Percentiles rank a stretch among this genome's conserved stretches.
Evolutionary conservation across 2,797 vertebrate genomes (phyloP).

Genomic region (Sebastes matsubarae): DNA sequence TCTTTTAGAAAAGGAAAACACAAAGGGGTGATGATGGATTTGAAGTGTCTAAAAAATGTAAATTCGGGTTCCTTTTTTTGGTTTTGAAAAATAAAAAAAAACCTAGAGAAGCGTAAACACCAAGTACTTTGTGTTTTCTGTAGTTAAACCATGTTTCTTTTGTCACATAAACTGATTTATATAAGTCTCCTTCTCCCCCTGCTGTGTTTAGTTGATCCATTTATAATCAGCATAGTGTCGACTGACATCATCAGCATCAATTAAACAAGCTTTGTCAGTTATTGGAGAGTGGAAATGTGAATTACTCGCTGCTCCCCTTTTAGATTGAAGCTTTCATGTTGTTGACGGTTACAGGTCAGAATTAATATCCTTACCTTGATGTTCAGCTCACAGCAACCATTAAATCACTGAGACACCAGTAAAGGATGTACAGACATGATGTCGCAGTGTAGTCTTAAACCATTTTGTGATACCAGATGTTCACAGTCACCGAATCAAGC

Average conservation of each 20-base stretch:
- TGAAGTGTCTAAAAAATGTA: constrained; percentile 49
- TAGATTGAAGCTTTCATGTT: background rate
- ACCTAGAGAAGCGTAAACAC: constrained; percentile 19
- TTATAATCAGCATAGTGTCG: constrained; percentile 4
- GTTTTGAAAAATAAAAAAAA: constrained; percentile 30
- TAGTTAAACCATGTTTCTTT: constrained; percentile 24
- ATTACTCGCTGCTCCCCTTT: no score
- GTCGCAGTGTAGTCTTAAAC: constrained; percentile 10
- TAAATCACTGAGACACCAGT: background rate
- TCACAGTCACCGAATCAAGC: background rate
- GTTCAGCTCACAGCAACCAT: background rate
- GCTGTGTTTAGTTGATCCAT: constrained; percentile 21
- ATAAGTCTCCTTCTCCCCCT: constrained; percentile 6
- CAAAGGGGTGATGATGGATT: constrained; percentile 20
- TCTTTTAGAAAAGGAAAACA: constrained; percentile 31
- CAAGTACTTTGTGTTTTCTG: constrained; percentile 40
- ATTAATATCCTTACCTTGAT: background rate
- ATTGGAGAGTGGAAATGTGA: background rate
- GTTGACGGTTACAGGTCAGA: background rate
- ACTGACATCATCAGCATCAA: background rate
- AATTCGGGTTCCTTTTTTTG: constrained; percentile 22
- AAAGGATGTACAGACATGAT: constrained; percentile 17
- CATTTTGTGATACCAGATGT: constrained; percentile 9
- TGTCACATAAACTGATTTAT: constrained; percentile 19
- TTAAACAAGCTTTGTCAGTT: background rate